Evolutionary conservation across 2,113 vertebrate species (phyloP), one percentile per base, ranked within the genome.

Genomic region (Pimephales promelas): DNA sequence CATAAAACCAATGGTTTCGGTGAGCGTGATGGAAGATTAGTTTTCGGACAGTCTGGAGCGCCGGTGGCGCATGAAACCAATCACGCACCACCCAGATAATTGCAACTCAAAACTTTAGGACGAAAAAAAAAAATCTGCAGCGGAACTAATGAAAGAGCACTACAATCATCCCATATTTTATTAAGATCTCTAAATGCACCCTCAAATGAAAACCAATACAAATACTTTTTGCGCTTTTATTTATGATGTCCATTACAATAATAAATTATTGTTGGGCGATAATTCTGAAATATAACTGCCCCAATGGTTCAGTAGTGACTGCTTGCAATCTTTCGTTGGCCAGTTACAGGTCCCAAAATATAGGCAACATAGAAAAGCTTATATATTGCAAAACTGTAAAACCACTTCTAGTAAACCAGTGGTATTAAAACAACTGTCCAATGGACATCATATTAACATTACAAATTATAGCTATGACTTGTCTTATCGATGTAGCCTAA

Each of bases 31-130:
- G 59, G 10, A 45, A 82, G 84, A 86, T 89, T 81, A 81, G 85
- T 90, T 89, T 90, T 92, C 91, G 89, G 92, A 90, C 90, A 92
- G 91, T 90, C 89, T 45, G 82, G 81, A 90, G 90, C 88, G 85
- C 77, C 78, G 47, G 49, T 13, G 14, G 45, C 28, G 10, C 66
- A 52, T 82, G 24, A 74, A 68, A 40, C 22, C 64, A 22, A 68
- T 71, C 79, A 52, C 64, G 47, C 45, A 2, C 31, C 64, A 71
- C 47, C 79, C 62, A 70, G 36, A 54, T 81, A 70, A 56, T 10
- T 81, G 36, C 59, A 20, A 43, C 52, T 14, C 57, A 3, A 49
- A 66, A 22, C 57, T 64, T 64, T 22, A 26, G 7, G 34, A 49
- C 49, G 2, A 47, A 24, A 64, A 22, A 64, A 22, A 5, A 2